Conservation (phyloP, 2,797 vertebrate genomes). For the Percopsis omiscomaycus region DNA sequence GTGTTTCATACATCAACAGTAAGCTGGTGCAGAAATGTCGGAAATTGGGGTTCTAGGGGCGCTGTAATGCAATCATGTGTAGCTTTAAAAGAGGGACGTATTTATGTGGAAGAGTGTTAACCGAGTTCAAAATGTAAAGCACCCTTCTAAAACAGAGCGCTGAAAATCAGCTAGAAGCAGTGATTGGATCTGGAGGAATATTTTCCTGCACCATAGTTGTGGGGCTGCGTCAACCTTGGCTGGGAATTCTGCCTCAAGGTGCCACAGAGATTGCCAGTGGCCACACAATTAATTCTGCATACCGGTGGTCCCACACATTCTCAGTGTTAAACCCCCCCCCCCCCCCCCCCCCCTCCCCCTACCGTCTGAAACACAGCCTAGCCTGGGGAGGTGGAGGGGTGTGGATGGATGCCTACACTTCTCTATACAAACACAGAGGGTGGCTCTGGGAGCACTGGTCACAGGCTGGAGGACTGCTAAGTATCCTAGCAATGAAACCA, state of each 20-base stretch:
- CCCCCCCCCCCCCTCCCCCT: constrained; percentile 31
- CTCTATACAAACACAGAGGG: constrained; percentile 36
- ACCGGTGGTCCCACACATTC: constrained; percentile 47
- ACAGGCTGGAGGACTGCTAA: constrained; percentile 20
- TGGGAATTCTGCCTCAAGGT: constrained; percentile 13
- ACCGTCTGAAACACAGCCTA: constrained; percentile 42
- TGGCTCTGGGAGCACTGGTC: constrained; percentile 43
- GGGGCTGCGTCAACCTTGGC: constrained; percentile 20
- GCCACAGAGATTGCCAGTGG: constrained; percentile 24
- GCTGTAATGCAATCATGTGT: neutral
- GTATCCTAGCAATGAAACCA: constrained; percentile 39
- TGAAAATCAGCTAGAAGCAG: constrained; percentile 38
- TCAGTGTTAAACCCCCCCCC: constrained; percentile 8
- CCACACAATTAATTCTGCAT: constrained; percentile 47
- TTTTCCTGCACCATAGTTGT: constrained; percentile 13
- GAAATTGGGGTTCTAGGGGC: too few relatives aligned
- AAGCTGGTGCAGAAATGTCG: too few relatives aligned
- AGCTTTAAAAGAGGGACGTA: constrained; percentile 29
- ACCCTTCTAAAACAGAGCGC: constrained; percentile 31
- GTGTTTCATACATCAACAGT: too few relatives aligned
- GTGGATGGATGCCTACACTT: neutral
- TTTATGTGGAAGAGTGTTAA: constrained; percentile 27
- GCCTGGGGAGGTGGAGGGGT: constrained; percentile 31
- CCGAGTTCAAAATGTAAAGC: constrained; percentile 18
- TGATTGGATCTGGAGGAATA: constrained; percentile 27